phyloP scores from a whole-genome alignment of 2,888 invertebrate species.

The Drosophila quinaria region DNA sequence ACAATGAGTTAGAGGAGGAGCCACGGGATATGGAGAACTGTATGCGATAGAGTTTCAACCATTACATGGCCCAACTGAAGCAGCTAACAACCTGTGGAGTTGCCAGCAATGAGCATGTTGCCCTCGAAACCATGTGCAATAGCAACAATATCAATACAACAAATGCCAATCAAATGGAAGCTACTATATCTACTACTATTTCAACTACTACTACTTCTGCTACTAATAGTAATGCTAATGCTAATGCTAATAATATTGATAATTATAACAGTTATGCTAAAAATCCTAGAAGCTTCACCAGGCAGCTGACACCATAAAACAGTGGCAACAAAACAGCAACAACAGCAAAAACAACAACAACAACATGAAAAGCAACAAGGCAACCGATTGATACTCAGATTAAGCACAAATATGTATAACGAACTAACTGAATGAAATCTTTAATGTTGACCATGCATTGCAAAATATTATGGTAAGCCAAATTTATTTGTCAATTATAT shows the following conservation, averaged over 20 bases:
- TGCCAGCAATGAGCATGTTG: conserved; percentile 34
- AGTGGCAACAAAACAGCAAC: conserved; percentile 39
- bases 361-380: conserved; percentile 33
- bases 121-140: conserved; percentile 66
- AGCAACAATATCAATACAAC: conserved; percentile 54
- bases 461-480: conserved; percentile 78
- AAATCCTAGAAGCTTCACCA: conserved; percentile 62
- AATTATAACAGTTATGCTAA: conserved; percentile 63
- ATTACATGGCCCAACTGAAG: conserved; percentile 71
- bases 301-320: conserved; percentile 60
- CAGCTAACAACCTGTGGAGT: conserved; percentile 55
- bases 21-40: conserved; percentile 40
- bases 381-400: conserved; percentile 76
- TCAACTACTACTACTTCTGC: conserved; percentile 28
- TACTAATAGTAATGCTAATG: conserved; percentile 34
- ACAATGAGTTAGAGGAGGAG: conserved; percentile 64
- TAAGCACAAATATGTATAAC: conserved; percentile 46
- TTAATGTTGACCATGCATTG: conserved; percentile 76
- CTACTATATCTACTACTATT: conserved; percentile 64
- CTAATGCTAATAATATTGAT: conserved; percentile 50
- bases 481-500: conserved; percentile 76
- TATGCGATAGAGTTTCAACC: conserved; percentile 65
- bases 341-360: conserved; percentile 25
- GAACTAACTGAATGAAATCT: conserved; percentile 51
- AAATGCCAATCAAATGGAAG: conserved; percentile 76